Conservation (phyloP, 2,797 vertebrate genomes). For the Dermochelys coriacea region DNA sequence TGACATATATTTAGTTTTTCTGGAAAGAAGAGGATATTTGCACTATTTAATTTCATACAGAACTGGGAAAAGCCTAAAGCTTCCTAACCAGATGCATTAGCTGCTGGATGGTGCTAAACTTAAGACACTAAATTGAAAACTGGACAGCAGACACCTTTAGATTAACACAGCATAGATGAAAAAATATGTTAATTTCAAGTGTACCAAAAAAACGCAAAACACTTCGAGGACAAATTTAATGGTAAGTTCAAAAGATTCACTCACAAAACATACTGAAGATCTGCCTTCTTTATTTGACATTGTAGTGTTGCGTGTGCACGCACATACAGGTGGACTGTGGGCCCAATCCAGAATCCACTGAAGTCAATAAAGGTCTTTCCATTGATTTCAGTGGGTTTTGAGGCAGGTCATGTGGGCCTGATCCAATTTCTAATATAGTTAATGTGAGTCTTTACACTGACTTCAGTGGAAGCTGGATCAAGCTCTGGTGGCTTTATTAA, state of each 20-base stretch:
- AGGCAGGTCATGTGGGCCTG: background rate
- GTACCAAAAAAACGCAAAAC: constrained; percentile 47
- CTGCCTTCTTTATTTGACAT: background rate
- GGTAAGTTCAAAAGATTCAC: constrained; percentile 49
- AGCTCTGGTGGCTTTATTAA: background rate
- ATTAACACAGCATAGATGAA: background rate
- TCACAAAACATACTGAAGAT: constrained; percentile 43
- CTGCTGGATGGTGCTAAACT: constrained; percentile 12
- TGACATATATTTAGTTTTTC: constrained; percentile 45
- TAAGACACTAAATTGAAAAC: background rate
- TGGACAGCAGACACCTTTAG: constrained; percentile 31
- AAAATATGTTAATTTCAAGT: constrained; percentile 54
- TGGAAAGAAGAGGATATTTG: constrained; percentile 54
- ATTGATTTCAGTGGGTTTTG: background rate
- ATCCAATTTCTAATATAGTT: background rate
- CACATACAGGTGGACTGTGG: background rate
- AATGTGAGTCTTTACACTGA: background rate
- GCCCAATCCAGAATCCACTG: background rate
- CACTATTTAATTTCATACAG: constrained; percentile 55
- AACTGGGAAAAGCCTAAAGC: constrained; percentile 24
- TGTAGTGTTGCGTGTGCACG: background rate
- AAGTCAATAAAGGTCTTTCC: background rate
- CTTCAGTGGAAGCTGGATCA: background rate
- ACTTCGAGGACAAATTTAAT: constrained; percentile 32
- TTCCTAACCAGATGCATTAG: constrained; percentile 39